Base-by-base conservation (phyloP, 2,797 vertebrate species). In the Lepilemur septentrionalis region DNA sequence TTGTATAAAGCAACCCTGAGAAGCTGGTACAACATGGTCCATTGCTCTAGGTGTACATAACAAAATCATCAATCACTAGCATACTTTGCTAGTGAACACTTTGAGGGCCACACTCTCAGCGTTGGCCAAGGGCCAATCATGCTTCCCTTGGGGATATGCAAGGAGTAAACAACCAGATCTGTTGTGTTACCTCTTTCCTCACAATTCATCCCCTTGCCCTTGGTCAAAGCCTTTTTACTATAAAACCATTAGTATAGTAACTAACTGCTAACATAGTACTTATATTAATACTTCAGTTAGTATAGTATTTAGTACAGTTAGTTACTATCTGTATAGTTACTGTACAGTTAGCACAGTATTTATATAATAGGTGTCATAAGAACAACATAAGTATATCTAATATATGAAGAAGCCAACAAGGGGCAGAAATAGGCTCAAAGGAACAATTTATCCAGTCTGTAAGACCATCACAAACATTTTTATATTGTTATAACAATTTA, bases 171-270 rank as follows among this genome's bases (percentile, higher is more conserved):
- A 94, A 73, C n/a, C 82, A 89, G 38, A 89, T 90, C 50, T 63
- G 73, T 65, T 83, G 0, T 72, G 55, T 67, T 85, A 69, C 41
- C 30, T 89, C 48, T 87, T 87, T 59, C 75, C 5, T 96, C 63
- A 94, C 32, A 94, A 81, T 87, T 48, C 18, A 87, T 30, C 43
- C 55, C 28, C 30, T 80, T 69, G 30, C 10, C 75, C 38, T 91
- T 92, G 79, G 43, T 65, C 61, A 93, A 94, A 76, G 57, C 43
- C 52, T 94, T 95, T 93, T 92, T n/a, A 95, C n/a, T 95, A 91
- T 43, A 91, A 85, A 91, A 91, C 6, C 43, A 14, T 89, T 52
- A 52, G 65, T 41, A 70, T 15, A 92, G 12, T 9, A 65, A 67
- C 20, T 11, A 61, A 50, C 15, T 67, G 38, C 85, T 85, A 89